Percentiles rank a stretch among this genome's conserved stretches.
phyloP scores from a whole-genome alignment of 2,113 vertebrate species.

The Chrysemys picta region DNA sequence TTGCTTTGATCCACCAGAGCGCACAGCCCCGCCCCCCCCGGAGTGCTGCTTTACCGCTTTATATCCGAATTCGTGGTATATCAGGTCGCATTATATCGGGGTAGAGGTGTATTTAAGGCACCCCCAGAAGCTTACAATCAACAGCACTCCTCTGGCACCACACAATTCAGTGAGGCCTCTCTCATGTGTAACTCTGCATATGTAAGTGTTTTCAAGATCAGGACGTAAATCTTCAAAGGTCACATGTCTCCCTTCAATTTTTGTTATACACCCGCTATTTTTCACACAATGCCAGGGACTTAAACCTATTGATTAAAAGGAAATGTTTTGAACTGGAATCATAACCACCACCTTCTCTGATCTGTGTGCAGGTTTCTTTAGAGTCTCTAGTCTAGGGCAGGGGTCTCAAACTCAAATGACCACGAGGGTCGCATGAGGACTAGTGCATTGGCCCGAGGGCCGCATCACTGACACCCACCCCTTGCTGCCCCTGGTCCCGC shows the following conservation, averaged over 20 bases:
- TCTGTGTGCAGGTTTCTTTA: background rate
- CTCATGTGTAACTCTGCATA: background rate
- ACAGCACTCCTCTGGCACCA: background rate
- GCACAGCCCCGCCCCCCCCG: too few relatives aligned
- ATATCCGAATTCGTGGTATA: too few relatives aligned
- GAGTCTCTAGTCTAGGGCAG: background rate
- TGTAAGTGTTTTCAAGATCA: background rate
- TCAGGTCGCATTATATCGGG: too few relatives aligned
- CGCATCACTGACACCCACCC: too few relatives aligned
- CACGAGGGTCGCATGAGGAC: too few relatives aligned
- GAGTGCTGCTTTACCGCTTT: too few relatives aligned
- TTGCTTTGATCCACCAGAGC: too few relatives aligned
- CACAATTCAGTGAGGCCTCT: background rate
- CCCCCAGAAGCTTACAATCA: background rate
- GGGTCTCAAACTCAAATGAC: background rate
- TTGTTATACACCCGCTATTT: background rate
- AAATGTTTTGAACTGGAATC: background rate
- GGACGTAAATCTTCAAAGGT: background rate
- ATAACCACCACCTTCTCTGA: background rate
- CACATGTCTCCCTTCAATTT: background rate
- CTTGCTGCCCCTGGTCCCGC: too few relatives aligned
- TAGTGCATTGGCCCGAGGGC: too few relatives aligned
- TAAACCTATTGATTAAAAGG: background rate
- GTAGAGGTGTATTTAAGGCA: background rate
- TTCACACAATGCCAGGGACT: background rate